Percentiles rank a stretch among this genome's conserved stretches.
These are phyloP conservation scores for Charina bottae DNA, from an alignment of 2,113 vertebrate species.

Conservation along the genomic window DNA sequence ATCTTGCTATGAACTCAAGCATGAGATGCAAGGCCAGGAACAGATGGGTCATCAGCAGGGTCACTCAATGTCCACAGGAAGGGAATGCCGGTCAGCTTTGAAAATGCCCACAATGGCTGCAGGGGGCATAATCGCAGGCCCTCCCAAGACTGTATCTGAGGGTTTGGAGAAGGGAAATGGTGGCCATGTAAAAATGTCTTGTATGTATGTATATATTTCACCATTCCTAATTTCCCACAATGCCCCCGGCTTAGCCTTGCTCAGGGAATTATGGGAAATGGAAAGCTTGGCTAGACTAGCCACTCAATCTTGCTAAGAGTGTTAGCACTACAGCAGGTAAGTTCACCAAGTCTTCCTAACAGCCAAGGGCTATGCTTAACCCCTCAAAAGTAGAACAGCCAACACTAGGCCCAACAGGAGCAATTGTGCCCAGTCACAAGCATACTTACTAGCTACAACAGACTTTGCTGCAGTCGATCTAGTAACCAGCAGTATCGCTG, in stretches of 20 bases:
- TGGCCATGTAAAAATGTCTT: too few relatives aligned
- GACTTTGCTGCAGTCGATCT: not conserved
- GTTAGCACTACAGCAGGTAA: not conserved
- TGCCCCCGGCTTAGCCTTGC: not conserved
- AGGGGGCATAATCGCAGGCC: too few relatives aligned
- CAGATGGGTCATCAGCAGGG: too few relatives aligned
- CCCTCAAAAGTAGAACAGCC: too few relatives aligned
- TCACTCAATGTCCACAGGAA: too few relatives aligned
- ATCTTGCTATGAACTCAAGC: too few relatives aligned
- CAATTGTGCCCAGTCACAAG: not conserved
- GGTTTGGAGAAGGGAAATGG: too few relatives aligned
- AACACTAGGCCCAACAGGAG: not conserved
- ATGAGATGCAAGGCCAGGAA: too few relatives aligned
- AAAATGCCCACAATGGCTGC: too few relatives aligned
- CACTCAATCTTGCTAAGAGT: not conserved
- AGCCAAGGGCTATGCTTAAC: not conserved
- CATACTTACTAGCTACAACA: not conserved
- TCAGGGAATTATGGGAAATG: not conserved
- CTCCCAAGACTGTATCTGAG: too few relatives aligned
- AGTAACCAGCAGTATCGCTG: not conserved
- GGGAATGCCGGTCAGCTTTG: too few relatives aligned
- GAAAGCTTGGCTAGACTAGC: not conserved
- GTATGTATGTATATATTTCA: not conserved
- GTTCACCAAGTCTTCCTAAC: not conserved
- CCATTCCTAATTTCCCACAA: not conserved